A percentile compares a stretch with the other conserved stretches of the same genome.
These are phyloP conservation scores for Drosophila sucinea DNA, from an alignment of 1,140 invertebrate genomes.

Conservation along the genomic window DNA sequence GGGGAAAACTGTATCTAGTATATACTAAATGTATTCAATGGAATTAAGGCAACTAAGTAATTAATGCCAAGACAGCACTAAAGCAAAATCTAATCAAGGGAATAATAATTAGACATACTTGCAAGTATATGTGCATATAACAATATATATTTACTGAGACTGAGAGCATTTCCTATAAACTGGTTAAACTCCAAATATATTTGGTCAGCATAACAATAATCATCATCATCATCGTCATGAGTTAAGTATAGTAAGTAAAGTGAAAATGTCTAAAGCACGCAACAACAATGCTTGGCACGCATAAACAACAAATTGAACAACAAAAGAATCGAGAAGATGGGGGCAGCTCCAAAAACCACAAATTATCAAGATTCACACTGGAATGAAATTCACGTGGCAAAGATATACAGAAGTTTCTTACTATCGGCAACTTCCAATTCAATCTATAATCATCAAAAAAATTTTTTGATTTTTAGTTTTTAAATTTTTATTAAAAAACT, in stretches of 20 bases:
- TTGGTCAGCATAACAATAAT: slow-evolving; percentile 20
- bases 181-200: slow-evolving; percentile 1
- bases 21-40: slow-evolving; percentile 32
- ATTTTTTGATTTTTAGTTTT: too few species aligned
- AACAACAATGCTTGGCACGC: slow-evolving; percentile 42
- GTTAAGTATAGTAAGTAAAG: slow-evolving; percentile 29
- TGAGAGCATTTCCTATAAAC: not conserved
- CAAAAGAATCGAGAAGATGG: not conserved
- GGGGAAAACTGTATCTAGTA: slow-evolving; percentile 28
- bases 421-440: too few species aligned
- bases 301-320: slow-evolving; percentile 42
- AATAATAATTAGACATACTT: not conserved
- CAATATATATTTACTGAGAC: not conserved
- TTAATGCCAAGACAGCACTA: slow-evolving; percentile 4
- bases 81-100: not conserved
- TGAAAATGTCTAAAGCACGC: slow-evolving; percentile 51
- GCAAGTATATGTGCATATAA: not conserved
- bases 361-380: not conserved
- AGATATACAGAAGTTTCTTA: too few species aligned
- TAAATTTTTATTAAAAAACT: too few species aligned
- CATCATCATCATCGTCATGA: slow-evolving; percentile 25
- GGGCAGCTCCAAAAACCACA: not conserved
- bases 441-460: too few species aligned
- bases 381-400: not conserved
- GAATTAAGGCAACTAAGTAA: slow-evolving; percentile 38